phyloP scores from a whole-genome alignment of 2,888 invertebrate species.

The Protophormia terraenovae region DNA sequence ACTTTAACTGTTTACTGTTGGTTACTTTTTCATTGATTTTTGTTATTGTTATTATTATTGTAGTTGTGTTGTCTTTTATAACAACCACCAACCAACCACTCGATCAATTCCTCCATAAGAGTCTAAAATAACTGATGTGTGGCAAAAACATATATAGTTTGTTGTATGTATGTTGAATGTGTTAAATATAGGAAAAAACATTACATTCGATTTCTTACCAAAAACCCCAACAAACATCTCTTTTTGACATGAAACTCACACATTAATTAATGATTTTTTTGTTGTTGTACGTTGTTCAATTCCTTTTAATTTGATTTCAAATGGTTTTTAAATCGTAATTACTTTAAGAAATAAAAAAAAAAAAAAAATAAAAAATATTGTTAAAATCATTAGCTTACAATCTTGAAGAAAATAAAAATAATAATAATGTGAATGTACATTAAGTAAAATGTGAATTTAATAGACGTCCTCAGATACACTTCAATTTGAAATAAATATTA shows the following conservation, averaged over 20 bases:
- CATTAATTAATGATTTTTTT: conserved; percentile 61
- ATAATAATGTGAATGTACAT: conserved; percentile 4
- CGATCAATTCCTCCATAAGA: conserved; percentile 30
- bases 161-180: conserved; percentile 38
- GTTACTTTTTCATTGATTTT: too few species aligned
- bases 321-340: conserved; percentile 20
- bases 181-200: not conserved
- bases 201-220: conserved; percentile 15
- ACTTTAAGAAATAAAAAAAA: too few species aligned
- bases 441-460: not conserved
- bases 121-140: conserved; percentile 46
- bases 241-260: conserved; percentile 55
- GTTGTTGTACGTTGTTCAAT: not conserved
- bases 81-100: conserved; percentile 2
- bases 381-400: conserved; percentile 26
- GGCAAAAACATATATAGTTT: too few species aligned
- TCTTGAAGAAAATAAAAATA: conserved; percentile 13
- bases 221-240: conserved; percentile 25
- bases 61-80: not conserved
- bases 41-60: not conserved
- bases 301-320: conserved; percentile 34
- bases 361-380: not conserved
- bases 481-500: conserved; percentile 40
- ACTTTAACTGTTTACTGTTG: conserved; percentile 1
- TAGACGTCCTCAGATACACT: not conserved